These are phyloP conservation scores for Thereva nobilitata DNA, from an alignment of 2,888 invertebrate species.

Conservation along the genomic window DNA sequence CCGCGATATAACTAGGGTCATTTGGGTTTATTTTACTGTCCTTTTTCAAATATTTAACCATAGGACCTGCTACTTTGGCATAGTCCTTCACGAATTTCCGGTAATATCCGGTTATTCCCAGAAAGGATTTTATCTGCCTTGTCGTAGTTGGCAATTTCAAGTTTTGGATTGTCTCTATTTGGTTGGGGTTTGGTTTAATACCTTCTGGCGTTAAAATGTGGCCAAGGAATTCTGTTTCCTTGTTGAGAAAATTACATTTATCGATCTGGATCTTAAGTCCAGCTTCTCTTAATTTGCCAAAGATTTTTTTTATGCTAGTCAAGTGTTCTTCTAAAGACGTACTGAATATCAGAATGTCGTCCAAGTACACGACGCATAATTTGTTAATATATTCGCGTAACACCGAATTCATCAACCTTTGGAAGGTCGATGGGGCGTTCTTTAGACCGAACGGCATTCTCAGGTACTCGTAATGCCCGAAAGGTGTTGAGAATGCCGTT, in stretches of 20 bases:
- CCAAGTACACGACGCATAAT: conserved; percentile 37
- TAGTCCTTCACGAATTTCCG: conserved; percentile 22
- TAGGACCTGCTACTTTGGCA: conserved; percentile 5
- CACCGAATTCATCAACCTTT: conserved; percentile 35
- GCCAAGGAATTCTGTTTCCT: conserved; percentile 47
- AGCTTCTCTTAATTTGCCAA: conserved; percentile 33
- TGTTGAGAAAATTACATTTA: conserved; percentile 44
- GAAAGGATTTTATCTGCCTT: conserved; percentile 18
- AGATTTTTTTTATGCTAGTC: conserved; percentile 34
- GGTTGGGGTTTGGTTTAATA: conserved; percentile 56
- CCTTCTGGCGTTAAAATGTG: conserved; percentile 44
- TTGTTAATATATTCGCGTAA: conserved; percentile 28
- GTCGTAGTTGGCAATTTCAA: conserved; percentile 51
- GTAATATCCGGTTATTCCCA: conserved; percentile 13
- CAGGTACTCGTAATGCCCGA: too few relatives aligned
- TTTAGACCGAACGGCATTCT: too few relatives aligned
- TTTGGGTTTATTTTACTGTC: conserved; percentile 6
- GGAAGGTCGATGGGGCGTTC: too few relatives aligned
- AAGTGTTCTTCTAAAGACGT: conserved; percentile 39
- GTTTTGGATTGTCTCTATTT: conserved; percentile 57
- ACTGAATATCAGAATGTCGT: conserved; percentile 36
- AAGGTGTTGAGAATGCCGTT: conserved; percentile 36
- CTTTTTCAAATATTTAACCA: conserved; percentile 18
- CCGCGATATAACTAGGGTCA: conserved; percentile 11
- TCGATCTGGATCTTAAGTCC: conserved; percentile 37